phyloP scores from a whole-genome alignment of 2,113 vertebrate genomes.

The Microtus oregoni region DNA sequence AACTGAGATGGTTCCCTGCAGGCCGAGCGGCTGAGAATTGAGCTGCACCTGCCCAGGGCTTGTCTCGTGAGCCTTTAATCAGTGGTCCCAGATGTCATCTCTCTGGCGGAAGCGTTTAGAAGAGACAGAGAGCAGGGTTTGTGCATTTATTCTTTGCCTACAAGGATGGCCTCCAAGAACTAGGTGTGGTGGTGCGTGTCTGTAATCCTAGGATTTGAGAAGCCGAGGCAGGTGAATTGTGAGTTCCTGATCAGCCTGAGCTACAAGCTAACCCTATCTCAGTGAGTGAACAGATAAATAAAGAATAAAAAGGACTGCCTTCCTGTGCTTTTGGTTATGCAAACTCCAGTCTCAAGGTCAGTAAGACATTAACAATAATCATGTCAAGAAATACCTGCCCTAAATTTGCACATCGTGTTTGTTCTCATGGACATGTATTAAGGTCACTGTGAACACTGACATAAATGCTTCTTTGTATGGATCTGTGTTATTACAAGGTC shows the following conservation, averaged over 20 bases:
- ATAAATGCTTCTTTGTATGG: background rate
- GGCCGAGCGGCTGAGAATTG: fast-evolving
- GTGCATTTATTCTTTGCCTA: background rate
- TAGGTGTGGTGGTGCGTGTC: background rate
- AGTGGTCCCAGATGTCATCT: background rate
- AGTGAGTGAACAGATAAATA: background rate
- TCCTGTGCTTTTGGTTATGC: background rate
- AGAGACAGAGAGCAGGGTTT: background rate
- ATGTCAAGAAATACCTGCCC: background rate
- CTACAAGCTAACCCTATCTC: too few species aligned
- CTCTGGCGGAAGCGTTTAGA: background rate
- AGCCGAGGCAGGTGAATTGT: background rate
- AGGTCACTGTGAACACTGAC: background rate
- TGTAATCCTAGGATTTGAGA: background rate
- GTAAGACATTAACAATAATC: background rate
- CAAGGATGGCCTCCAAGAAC: background rate
- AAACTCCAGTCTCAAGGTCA: background rate
- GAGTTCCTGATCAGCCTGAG: background rate
- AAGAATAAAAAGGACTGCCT: background rate
- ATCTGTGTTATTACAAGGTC: background rate
- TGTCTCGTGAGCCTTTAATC: background rate
- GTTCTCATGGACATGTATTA: background rate
- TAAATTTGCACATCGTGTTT: background rate
- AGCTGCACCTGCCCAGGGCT: background rate
- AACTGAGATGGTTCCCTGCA: background rate